A percentile compares a stretch with the other conserved stretches of the same genome.
Evolutionary conservation across 2,797 vertebrate species (phyloP).

Genomic region (Chloroceryle amazona): DNA sequence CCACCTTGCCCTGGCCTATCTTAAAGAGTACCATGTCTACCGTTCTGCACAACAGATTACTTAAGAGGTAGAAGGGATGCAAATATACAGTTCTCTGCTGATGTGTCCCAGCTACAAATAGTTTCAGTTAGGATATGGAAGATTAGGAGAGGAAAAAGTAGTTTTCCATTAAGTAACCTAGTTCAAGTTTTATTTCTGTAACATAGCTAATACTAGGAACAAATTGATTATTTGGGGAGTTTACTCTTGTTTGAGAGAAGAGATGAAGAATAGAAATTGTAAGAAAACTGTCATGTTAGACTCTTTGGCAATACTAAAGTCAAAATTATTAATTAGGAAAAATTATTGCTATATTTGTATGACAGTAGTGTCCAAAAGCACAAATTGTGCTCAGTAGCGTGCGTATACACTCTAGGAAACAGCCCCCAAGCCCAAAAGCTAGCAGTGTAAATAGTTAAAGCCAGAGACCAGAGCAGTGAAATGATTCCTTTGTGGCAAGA

Average conservation of each 20-base stretch:
- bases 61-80: neutral
- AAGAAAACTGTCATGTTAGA: neutral
- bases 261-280: neutral
- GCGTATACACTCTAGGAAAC: neutral
- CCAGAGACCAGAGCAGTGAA: neutral
- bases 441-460: neutral
- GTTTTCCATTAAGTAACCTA: neutral
- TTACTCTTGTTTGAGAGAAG: neutral
- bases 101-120: neutral
- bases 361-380: neutral
- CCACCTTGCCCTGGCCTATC: accelerated
- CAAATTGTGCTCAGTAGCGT: neutral
- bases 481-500: neutral
- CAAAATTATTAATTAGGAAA: neutral
- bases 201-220: neutral
- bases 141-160: neutral
- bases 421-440: neutral
- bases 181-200: neutral
- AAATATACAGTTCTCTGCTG: neutral
- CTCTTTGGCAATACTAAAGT: neutral
- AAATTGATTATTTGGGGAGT: neutral
- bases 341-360: neutral
- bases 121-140: neutral
- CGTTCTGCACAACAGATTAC: neutral
- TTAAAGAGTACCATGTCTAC: neutral